Conservation (phyloP, 2,797 vertebrate species). For the Acridotheres tristis region DNA sequence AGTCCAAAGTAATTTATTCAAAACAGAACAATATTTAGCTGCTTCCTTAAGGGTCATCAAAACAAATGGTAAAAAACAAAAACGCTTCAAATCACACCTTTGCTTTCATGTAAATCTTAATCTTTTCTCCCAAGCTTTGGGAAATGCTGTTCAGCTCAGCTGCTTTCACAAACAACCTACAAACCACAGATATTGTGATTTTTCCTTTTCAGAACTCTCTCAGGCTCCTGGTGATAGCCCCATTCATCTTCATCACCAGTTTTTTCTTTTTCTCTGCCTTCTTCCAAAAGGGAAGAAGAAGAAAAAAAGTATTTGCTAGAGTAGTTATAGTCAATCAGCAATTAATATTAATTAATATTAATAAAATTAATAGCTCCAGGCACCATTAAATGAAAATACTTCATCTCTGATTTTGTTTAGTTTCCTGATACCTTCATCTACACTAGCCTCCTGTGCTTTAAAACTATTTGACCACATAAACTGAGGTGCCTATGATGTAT, state of each 20-base stretch:
- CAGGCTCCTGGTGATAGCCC: neutral
- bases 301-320: neutral
- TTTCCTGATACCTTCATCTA: neutral
- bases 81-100: neutral
- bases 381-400: neutral
- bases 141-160: constrained; percentile 12
- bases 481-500: neutral
- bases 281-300: neutral
- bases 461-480: neutral
- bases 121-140: neutral
- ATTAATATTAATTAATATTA: neutral
- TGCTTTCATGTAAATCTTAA: neutral
- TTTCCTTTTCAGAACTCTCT: constrained; percentile 8
- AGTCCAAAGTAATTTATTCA: neutral
- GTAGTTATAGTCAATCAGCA: neutral
- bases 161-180: neutral
- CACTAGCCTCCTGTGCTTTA: neutral
- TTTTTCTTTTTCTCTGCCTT: neutral
- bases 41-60: neutral
- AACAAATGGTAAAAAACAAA: neutral
- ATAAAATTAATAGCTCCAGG: neutral
- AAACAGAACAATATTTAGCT: neutral
- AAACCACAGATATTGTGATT: neutral
- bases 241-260: neutral
- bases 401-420: neutral